phyloP scores from a whole-genome alignment of 2,888 invertebrate genomes.

The Ochlodes sylvanus region DNA sequence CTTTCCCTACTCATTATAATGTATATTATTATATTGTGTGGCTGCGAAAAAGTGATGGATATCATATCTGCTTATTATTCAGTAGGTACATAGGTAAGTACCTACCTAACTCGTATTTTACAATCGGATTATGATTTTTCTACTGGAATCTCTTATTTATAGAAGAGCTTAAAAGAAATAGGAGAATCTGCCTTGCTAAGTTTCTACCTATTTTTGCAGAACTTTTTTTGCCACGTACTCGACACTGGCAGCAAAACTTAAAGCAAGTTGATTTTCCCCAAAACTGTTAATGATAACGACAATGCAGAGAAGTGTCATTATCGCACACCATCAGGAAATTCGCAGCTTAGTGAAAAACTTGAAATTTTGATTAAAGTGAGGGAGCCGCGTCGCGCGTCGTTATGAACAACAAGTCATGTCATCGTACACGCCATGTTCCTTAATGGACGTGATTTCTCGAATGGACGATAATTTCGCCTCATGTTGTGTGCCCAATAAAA shows the following conservation, averaged over 20 bases:
- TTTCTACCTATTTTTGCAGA: too few species aligned
- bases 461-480: conserved; percentile 49
- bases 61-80: too few species aligned
- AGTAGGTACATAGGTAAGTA: too few species aligned
- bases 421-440: conserved; percentile 39
- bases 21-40: neutral
- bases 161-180: too few species aligned
- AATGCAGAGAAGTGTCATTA: conserved; percentile 28
- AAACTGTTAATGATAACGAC: neutral
- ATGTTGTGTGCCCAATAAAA: conserved; percentile 44
- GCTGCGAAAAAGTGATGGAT: neutral
- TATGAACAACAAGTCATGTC: conserved; percentile 41
- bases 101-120: too few species aligned
- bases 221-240: too few species aligned
- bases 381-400: conserved; percentile 47
- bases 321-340: conserved; percentile 32
- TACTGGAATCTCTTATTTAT: too few species aligned
- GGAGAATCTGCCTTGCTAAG: too few species aligned
- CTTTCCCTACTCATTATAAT: neutral
- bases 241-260: too few species aligned
- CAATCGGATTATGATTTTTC: too few species aligned
- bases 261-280: too few species aligned
- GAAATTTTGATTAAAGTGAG: conserved; percentile 51
- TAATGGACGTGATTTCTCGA: conserved; percentile 49
- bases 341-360: conserved; percentile 46